A percentile compares a stretch with the other conserved stretches of the same genome.
These are phyloP conservation scores for Noctilio leporinus DNA, from an alignment of 2,113 vertebrate species.

Conservation along the genomic window DNA sequence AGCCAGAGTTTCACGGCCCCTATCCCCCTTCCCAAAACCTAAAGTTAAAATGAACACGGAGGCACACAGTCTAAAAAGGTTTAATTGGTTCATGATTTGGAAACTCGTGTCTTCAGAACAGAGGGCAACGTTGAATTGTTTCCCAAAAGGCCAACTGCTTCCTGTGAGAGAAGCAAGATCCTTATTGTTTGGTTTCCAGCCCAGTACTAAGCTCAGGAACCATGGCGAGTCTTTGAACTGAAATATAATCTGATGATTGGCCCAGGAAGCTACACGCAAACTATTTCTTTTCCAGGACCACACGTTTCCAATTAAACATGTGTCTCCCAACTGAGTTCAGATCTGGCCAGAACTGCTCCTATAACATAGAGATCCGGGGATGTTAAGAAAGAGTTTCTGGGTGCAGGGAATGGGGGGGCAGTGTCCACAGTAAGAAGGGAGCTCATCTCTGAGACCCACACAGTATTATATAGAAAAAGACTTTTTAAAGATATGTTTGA, in stretches of 20 bases:
- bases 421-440: not conserved
- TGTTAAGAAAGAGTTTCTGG: not conserved
- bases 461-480: no score
- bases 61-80: not conserved
- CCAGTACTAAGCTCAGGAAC: not conserved
- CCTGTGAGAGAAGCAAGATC: not conserved
- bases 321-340: not conserved
- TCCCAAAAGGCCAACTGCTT: slow-evolving; percentile 3
- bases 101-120: not conserved
- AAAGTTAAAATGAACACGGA: not conserved
- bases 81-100: not conserved
- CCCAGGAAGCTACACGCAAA: not conserved
- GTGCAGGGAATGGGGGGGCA: not conserved
- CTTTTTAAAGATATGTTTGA: no score
- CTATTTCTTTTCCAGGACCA: not conserved
- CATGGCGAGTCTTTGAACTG: not conserved
- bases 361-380: not conserved
- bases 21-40: not conserved
- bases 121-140: not conserved
- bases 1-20: not conserved
- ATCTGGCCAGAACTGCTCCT: not conserved
- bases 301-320: not conserved
- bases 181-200: not conserved
- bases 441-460: not conserved
- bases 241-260: not conserved